These are phyloP conservation scores for Eumaeus atala DNA, from an alignment of 1,140 invertebrate species.

Conservation along the genomic window DNA sequence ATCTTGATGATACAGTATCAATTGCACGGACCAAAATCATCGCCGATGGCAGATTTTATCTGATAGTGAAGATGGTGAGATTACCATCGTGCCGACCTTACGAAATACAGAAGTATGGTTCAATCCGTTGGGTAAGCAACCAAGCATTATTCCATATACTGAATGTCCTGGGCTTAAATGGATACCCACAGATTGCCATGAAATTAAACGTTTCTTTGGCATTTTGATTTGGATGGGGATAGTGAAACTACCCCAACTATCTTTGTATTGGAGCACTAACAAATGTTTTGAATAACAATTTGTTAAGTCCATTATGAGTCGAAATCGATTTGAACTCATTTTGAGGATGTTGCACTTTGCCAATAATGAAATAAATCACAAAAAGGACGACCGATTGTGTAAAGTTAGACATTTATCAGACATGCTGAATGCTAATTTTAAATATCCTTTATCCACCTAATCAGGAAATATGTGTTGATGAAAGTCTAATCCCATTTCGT, in stretches of 20 bases:
- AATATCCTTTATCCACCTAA: constrained; percentile 37
- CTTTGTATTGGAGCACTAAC: constrained; percentile 13
- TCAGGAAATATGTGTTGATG: constrained; percentile 35
- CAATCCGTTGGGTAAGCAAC: constrained; percentile 21
- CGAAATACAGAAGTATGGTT: constrained; percentile 18
- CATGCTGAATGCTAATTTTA: constrained; percentile 28
- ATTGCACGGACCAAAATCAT: constrained; percentile 17
- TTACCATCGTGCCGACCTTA: constrained; percentile 10
- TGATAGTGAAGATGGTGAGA: constrained; percentile 14
- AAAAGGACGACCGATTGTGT: constrained; percentile 8
- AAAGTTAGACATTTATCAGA: constrained; percentile 21
- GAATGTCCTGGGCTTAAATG: constrained; percentile 17
- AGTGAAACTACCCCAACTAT: not conserved
- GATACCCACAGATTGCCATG: too few relatives aligned
- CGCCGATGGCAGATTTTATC: constrained; percentile 14
- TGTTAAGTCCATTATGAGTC: constrained; percentile 14
- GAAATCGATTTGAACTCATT: constrained; percentile 16
- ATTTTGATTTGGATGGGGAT: constrained; percentile 12
- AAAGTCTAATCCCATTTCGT: constrained; percentile 35
- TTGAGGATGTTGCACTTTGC: constrained; percentile 16
- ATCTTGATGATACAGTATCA: constrained; percentile 15
- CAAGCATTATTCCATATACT: constrained; percentile 23
- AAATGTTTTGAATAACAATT: constrained; percentile 17
- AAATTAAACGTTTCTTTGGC: constrained; percentile 13
- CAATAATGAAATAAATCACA: constrained; percentile 20